phyloP scores from a whole-genome alignment of 2,113 vertebrate species.

The Indicator indicator region DNA sequence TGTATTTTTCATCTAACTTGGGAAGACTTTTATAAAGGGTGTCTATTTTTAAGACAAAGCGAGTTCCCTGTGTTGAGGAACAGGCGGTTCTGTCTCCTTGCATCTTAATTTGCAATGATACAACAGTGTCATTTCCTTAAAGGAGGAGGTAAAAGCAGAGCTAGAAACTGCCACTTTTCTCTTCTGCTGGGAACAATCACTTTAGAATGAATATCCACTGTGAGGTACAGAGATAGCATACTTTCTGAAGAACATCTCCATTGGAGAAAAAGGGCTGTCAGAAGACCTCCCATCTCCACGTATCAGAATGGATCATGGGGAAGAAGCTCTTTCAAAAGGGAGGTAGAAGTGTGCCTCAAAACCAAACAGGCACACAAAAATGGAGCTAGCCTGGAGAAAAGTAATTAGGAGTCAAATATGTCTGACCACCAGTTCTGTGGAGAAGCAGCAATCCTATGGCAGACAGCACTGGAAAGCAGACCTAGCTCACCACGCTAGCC shows the following conservation, averaged over 20 bases:
- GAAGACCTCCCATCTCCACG: conserved; percentile 29
- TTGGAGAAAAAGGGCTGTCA: conserved; percentile 37
- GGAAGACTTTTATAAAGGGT: conserved; percentile 37
- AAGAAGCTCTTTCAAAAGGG: conserved; percentile 40
- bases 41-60: conserved; percentile 38
- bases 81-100: conserved; percentile 27
- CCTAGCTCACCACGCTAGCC: neutral
- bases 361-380: neutral
- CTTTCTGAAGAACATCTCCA: conserved; percentile 30
- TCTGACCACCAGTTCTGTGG: neutral
- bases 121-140: conserved; percentile 26
- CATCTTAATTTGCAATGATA: conserved; percentile 51
- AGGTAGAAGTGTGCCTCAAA: conserved; percentile 51
- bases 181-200: conserved; percentile 26
- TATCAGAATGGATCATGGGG: neutral
- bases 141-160: conserved; percentile 31
- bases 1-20: neutral
- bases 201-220: conserved; percentile 3
- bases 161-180: conserved; percentile 15
- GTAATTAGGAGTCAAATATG: neutral
- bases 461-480: neutral
- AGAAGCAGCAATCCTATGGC: neutral
- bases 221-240: neutral
- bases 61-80: conserved; percentile 13
- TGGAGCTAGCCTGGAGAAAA: neutral